Base-by-base conservation (phyloP, 2,113 vertebrate species). In the Gnathonemus echidnorhynchus region DNA sequence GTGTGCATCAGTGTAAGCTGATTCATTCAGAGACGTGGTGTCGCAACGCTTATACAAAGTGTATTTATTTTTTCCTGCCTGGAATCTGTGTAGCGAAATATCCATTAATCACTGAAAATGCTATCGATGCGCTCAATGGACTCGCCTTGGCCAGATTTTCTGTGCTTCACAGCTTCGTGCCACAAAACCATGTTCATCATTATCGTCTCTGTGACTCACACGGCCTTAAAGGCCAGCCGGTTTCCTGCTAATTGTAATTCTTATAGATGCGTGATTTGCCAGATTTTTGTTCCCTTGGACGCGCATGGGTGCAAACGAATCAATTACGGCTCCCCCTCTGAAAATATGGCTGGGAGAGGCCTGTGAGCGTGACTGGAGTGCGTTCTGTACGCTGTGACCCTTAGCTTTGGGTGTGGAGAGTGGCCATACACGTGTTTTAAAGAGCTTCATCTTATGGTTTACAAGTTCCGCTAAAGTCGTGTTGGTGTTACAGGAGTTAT, bases 231-330 rank as follows among this genome's bases (percentile, higher is more conserved):
- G 17, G 19, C 46, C 15, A 66, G 70, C 56, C 17, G 50, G 27
- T 45, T 31, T 92, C 93, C 94, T 92, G 35, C 31, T 92, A 91
- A 94, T 92, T 24, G 89, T n/a, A 88, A 88, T 92, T 92, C 90
- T 90, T 94, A 94, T 95, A 89, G 93, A 94, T 95, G 92, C 92
- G 93, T 93, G 93, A 92, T 92, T 91, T 90, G 91, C 92, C n/a
- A 87, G 90, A 89, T 90, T 89, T 90, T 80, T 88, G 90, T 92
- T 42, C 35, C 74, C 35, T 80, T 42, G 70, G 93, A 90, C 88
- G 90, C 91, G 90, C 93, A 92, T 93, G 91, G 39, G 35, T 92
- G 92, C 90, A 94, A 95, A 94, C 93, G 94, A 94, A 95, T 95
- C 95, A 93, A 94, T 95, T 90, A 89, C 45, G 88, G 92, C 90